Percentiles rank a stretch among this genome's conserved stretches.
Conservation (phyloP, 2,888 invertebrate species). For the Coenonympha arcania region DNA sequence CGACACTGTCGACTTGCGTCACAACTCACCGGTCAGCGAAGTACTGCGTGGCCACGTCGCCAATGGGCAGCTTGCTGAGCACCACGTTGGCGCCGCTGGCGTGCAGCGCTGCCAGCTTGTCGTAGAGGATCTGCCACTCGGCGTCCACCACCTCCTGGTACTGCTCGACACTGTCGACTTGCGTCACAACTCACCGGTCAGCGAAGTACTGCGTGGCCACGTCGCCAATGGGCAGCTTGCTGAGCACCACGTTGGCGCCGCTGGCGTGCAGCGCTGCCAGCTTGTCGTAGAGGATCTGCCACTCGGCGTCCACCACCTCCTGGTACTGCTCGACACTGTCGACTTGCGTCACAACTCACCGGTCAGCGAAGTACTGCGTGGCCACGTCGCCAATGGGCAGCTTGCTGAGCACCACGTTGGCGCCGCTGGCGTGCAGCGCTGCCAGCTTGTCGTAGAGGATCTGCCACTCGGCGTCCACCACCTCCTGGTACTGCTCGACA, state of each 20-base stretch:
- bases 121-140: conserved; percentile 96
- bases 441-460: conserved; percentile 94
- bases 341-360: too few species aligned
- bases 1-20: too few species aligned
- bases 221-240: conserved; percentile 98
- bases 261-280: conserved; percentile 90
- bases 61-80: conserved; percentile 96
- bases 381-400: conserved; percentile 99
- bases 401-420: conserved; percentile 96
- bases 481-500: conserved; percentile 96
- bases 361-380: conserved; percentile 99
- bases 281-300: conserved; percentile 96
- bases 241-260: conserved; percentile 96
- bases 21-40: conserved; percentile 90
- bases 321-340: conserved; percentile 97
- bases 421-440: conserved; percentile 92
- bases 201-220: conserved; percentile 99
- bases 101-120: conserved; percentile 93
- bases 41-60: conserved; percentile 99
- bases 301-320: conserved; percentile 98
- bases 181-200: conserved; percentile 80
- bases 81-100: conserved; percentile 96
- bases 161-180: too few species aligned
- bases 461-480: conserved; percentile 99
- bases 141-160: conserved; percentile 99